Evolutionary conservation across 2,888 invertebrate genomes (phyloP), one percentile per base, ranked within the genome.

Genomic region (Mycogona germanica): DNA sequence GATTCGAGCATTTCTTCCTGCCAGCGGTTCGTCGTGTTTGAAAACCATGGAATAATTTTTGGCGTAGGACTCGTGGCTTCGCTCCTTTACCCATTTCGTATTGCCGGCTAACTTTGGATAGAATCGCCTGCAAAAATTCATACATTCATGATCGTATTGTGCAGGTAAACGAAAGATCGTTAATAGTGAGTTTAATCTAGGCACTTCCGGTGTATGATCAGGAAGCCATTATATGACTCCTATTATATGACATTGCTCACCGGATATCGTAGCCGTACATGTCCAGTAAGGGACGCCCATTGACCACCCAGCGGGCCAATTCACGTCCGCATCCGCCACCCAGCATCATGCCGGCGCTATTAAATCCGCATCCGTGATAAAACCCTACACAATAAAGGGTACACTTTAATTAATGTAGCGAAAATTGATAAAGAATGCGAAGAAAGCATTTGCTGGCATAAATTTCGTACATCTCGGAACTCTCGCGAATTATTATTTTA

Each of bases 261-360:
- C 87, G 78, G 57, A 92, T 79, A 68, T 92, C 91, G 67, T 85
- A 89, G 21, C 78, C 75, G 65, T 84, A 87, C 86, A 93, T 86
- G 62, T 88, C 84, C 63, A 84, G 75, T 53, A 81, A 78, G 0
- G 92, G 92, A 57, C 87, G 78, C 21, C 89, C 91, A 61, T 80
- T 76, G 1, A 82, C 70, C 52, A 92, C 79, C 92, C 91, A 93
- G 53, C 80, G 77, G 0, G 91, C 88, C 64, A 86, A 76, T 70
- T 91, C 85, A 65, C 87, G 79, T 0, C 82, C 86, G 61, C 85
- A 85, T 0, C 92, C 92, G 7, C 87, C 87, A 12, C 88, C 86
- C 62, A 87, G 78, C 84, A 88, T 88, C 82, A 93, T 87, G 0
- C 92, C 92, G 0, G 87, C 81, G 1, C 89, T 89, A 67, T 92